Percentiles rank a stretch among this genome's conserved stretches.
Conservation (phyloP, 2,797 vertebrate genomes). For the Sebastiscus albofasciatus region DNA sequence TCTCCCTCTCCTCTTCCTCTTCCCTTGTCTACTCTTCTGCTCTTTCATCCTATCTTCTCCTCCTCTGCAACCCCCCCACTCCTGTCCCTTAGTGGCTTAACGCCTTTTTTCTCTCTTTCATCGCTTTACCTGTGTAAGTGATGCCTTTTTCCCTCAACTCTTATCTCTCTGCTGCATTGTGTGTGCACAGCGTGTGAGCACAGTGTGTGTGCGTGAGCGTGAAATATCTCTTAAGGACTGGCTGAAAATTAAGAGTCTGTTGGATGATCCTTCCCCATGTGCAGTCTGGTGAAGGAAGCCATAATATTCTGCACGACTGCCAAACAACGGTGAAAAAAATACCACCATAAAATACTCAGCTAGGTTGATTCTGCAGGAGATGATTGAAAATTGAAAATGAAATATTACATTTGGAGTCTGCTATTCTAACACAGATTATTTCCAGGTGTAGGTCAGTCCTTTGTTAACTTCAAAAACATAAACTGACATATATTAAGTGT, state of each 20-base stretch:
- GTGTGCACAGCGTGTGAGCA: neutral
- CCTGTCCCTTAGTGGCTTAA: conserved; percentile 40
- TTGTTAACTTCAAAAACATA: neutral
- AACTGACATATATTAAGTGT: neutral
- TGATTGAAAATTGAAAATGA: neutral
- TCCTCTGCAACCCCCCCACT: neutral
- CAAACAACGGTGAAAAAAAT: conserved; percentile 15
- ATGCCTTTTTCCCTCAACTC: conserved; percentile 39
- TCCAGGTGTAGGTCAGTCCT: neutral
- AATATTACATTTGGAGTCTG: conserved; percentile 18
- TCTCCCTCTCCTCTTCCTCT: conserved; percentile 17
- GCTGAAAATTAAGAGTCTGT: conserved; percentile 45
- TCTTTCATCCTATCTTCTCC: conserved; percentile 46
- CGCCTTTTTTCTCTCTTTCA: conserved; percentile 38
- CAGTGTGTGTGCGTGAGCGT: conserved; percentile 16
- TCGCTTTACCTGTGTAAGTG: conserved; percentile 52
- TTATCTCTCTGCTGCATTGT: conserved; percentile 38
- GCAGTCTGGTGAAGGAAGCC: conserved; percentile 23
- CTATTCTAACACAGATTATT: neutral
- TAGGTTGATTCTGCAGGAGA: conserved; percentile 18
- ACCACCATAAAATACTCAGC: conserved; percentile 20
- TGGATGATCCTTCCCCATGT: conserved; percentile 37
- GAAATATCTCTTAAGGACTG: conserved; percentile 37
- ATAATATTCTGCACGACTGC: conserved; percentile 26
- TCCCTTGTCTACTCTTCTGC: conserved; percentile 20